These are phyloP conservation scores for Pseudanteris insignis DNA, from an alignment of 2,888 invertebrate species.

Conservation along the genomic window DNA sequence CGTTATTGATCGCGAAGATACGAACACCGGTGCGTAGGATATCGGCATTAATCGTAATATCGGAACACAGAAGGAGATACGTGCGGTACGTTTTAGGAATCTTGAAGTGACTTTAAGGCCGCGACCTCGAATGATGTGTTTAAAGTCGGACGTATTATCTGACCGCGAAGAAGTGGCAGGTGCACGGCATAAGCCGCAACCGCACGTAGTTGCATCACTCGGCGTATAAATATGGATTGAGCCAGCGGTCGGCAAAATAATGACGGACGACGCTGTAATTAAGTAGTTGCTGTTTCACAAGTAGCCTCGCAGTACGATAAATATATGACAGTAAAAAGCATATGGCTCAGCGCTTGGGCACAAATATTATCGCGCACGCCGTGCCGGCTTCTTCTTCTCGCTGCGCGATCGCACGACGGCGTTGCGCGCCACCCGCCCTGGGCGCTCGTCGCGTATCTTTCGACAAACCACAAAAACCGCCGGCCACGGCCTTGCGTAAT, in stretches of 20 bases:
- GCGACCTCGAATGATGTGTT: conserved; percentile 48
- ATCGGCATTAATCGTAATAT: conserved; percentile 17
- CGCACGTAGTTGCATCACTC: conserved; percentile 49
- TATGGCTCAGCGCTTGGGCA: conserved; percentile 38
- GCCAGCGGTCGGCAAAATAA: conserved; percentile 46
- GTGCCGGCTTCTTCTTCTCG: conserved; percentile 26
- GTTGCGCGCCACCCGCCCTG: neutral
- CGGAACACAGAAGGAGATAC: conserved; percentile 27
- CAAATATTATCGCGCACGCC: conserved; percentile 31
- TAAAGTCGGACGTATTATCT: conserved; percentile 45
- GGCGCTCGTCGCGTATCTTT: conserved; percentile 17
- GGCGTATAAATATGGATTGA: conserved; percentile 52
- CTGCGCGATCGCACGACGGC: conserved; percentile 8
- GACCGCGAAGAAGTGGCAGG: conserved; percentile 49
- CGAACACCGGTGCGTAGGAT: conserved; percentile 14
- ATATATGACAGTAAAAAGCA: conserved; percentile 44
- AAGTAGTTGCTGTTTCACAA: conserved; percentile 48
- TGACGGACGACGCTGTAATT: conserved; percentile 49
- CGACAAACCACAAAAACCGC: conserved; percentile 22
- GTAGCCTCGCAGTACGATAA: conserved; percentile 43
- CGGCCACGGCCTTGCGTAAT: conserved; percentile 12
- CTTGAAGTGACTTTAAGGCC: conserved; percentile 44
- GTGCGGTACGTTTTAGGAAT: conserved; percentile 44
- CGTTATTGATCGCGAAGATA: conserved; percentile 22
- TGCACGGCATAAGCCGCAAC: conserved; percentile 46